These are phyloP conservation scores for Nasonia vitripennis DNA, from an alignment of 1,140 invertebrate species.

Conservation along the genomic window DNA sequence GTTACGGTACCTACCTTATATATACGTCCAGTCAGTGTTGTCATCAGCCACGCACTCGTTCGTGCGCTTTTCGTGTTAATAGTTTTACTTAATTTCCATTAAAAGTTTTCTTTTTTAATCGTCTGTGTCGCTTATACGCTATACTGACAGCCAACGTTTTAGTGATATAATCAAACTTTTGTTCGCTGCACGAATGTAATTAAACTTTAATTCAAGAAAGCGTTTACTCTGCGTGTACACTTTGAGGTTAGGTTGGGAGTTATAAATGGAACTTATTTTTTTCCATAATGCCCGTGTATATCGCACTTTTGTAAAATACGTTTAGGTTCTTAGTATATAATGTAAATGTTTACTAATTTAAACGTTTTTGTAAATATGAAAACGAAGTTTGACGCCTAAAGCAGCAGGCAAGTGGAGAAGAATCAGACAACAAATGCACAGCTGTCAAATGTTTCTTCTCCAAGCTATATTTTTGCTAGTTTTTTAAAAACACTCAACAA, in stretches of 20 bases:
- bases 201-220: neutral
- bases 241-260: neutral
- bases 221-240: neutral
- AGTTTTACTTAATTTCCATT: slow-evolving; percentile 11
- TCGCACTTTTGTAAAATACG: neutral
- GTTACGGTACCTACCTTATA: neutral
- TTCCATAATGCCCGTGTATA: neutral
- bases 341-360: neutral
- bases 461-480: slow-evolving; percentile 21
- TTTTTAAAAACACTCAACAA: neutral
- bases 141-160: neutral
- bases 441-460: slow-evolving; percentile 34
- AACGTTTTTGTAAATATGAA: neutral
- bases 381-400: neutral
- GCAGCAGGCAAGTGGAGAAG: neutral
- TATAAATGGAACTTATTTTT: neutral
- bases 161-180: neutral
- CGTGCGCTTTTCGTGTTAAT: slow-evolving; percentile 7
- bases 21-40: slow-evolving; percentile 45
- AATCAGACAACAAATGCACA: slow-evolving; percentile 2
- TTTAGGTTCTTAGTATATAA: neutral
- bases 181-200: neutral
- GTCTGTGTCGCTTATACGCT: neutral
- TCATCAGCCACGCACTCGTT: slow-evolving; percentile 25
- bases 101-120: neutral